Conservation (phyloP, 2,888 invertebrate species). For the Drosophila siamana region DNA sequence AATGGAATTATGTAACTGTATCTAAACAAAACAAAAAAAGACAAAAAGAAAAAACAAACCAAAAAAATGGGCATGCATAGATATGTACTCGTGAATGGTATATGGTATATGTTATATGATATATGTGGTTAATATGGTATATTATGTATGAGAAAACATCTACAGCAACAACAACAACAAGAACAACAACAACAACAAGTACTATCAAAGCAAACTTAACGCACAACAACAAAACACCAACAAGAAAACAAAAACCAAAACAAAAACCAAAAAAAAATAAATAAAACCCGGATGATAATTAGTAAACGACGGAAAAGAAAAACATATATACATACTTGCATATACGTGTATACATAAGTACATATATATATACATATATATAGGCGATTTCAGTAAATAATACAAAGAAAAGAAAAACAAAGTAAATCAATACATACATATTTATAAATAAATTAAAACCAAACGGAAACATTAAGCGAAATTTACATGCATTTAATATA, state of each 20-base stretch:
- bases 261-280: conserved; percentile 9
- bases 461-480: conserved; percentile 57
- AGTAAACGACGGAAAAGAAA: conserved; percentile 10
- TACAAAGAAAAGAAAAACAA: conserved; percentile 27
- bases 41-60: conserved; percentile 11
- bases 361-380: conserved; percentile 33
- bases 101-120: conserved; percentile 8
- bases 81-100: conserved; percentile 21
- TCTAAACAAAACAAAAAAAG: conserved; percentile 35
- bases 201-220: conserved; percentile 48
- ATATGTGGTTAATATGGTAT: not conserved
- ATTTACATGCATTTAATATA: conserved; percentile 77
- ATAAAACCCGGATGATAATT: conserved; percentile 32
- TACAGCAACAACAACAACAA: conserved; percentile 10
- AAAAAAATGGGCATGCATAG: conserved; percentile 22
- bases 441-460: conserved; percentile 53
- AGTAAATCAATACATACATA: conserved; percentile 50
- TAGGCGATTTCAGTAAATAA: conserved; percentile 53
- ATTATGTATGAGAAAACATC: conserved; percentile 34
- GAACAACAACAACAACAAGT: conserved; percentile 19
- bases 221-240: conserved; percentile 48
- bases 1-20: conserved; percentile 77
- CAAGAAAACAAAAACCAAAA: conserved; percentile 43
- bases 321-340: conserved; percentile 35
- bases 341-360: conserved; percentile 23